A percentile compares a stretch with the other conserved stretches of the same genome.
phyloP scores from a whole-genome alignment of 2,797 vertebrate species.

The Pagetopsis macropterus region DNA sequence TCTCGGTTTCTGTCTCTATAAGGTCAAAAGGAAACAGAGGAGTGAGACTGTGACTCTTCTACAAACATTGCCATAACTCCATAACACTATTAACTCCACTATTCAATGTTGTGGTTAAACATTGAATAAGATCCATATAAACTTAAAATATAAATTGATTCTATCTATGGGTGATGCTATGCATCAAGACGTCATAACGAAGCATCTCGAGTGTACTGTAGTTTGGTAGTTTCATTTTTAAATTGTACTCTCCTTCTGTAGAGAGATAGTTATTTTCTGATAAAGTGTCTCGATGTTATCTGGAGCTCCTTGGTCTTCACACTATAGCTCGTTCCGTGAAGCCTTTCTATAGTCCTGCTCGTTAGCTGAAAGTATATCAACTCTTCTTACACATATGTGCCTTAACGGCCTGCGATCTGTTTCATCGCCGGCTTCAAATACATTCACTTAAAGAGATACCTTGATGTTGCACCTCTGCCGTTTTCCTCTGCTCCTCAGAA shows the following conservation, averaged over 20 bases:
- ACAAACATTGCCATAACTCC: slow-evolving; percentile 64
- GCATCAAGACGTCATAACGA: slow-evolving; percentile 59
- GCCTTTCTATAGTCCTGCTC: slow-evolving; percentile 63
- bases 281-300: slow-evolving; percentile 65
- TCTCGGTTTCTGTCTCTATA: slow-evolving; percentile 18
- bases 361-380: slow-evolving; percentile 59
- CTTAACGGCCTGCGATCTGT: slow-evolving; percentile 60
- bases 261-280: slow-evolving; percentile 72
- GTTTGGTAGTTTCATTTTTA: slow-evolving; percentile 63
- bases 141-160: slow-evolving; percentile 22
- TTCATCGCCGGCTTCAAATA: slow-evolving; percentile 45
- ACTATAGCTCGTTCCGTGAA: slow-evolving; percentile 67
- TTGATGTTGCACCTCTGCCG: slow-evolving; percentile 53
- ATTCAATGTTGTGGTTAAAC: slow-evolving; percentile 42
- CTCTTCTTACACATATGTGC: slow-evolving; percentile 70
- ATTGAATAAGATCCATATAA: slow-evolving; percentile 45
- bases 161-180: slow-evolving; percentile 70
- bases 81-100: slow-evolving; percentile 68
- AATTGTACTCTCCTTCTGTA: slow-evolving; percentile 67
- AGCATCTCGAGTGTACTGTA: slow-evolving; percentile 70
- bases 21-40: slow-evolving; percentile 11
- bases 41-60: slow-evolving; percentile 38
- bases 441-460: slow-evolving; percentile 64
- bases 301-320: slow-evolving; percentile 63
- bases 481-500: background rate